Evolutionary conservation across 2,888 invertebrate genomes (phyloP), one percentile per base, ranked within the genome.

Genomic region (Aspidiotus rigidus): DNA sequence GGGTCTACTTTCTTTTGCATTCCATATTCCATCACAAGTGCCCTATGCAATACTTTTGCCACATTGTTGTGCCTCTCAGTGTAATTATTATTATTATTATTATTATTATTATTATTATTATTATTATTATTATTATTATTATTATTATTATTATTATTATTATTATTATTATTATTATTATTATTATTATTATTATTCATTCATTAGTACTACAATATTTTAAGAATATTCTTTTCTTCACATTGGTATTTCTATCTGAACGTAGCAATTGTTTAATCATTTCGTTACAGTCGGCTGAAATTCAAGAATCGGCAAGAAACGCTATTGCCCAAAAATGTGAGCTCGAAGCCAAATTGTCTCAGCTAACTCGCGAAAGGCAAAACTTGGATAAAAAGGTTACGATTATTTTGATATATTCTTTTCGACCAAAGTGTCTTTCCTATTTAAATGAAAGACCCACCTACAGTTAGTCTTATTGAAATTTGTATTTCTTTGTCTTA

Each of bases 311-410:
- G 7, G 66, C 69, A 0, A 69, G 63, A 61, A 69, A 66, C 17
- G 71, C 66, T 15, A 62, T 70, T 1, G 62, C 66, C n/a, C 71
- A 72, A 39, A 72, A 72, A 66, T 55, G 62, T 16, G 71, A 70
- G 53, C 62, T 72, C 44, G 69, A 70, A n/a, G 28, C 41, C 44
- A 69, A 72, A 57, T 57, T 55, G n/a, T 66, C 70, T 40, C 74
- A 78, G 7, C 77, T 86, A 55, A 80, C 78, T 1, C 84, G 83
- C 72, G 90, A 90, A 64, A 89, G 89, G 76, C 83, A 82, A 73
- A 75, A 77, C 2, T 75, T 87, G 39, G 91, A 93, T 73, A 86
- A 85, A 75, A 89, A 88, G 76, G 79, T 73, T 62, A 39, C 28
- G 5, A 28, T 5, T 5, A 28, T 28, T 28, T 28, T 28, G 28